Evolutionary conservation across 2,888 invertebrate genomes (phyloP).

Genomic region (Gymnoscelis rufifasciata): DNA sequence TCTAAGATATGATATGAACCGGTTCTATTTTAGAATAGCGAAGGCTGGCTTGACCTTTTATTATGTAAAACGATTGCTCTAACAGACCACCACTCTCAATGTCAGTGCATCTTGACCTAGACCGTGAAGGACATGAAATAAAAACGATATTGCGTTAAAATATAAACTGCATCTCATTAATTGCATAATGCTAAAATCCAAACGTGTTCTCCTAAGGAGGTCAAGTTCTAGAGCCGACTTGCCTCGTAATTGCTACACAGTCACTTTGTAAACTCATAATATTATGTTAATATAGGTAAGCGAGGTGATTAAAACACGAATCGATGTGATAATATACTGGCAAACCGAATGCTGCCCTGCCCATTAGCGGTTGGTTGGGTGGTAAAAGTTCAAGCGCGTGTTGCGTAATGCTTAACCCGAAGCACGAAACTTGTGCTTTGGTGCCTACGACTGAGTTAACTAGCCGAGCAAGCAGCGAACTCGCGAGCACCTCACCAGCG

Average conservation of each 20-base stretch:
- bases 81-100: constrained; percentile 19
- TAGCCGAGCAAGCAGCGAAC: constrained; percentile 50
- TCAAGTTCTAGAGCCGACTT: constrained; percentile 61
- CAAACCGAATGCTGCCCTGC: constrained; percentile 9
- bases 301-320: constrained; percentile 32
- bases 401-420: constrained; percentile 41
- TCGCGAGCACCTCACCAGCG: constrained; percentile 46
- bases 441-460: constrained; percentile 39
- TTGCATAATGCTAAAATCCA: constrained; percentile 55
- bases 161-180: constrained; percentile 43
- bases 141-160: constrained; percentile 42
- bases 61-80: constrained; percentile 23
- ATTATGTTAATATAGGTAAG: constrained; percentile 37
- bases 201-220: constrained; percentile 61
- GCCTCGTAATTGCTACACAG: constrained; percentile 42
- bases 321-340: constrained; percentile 23
- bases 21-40: constrained; percentile 17
- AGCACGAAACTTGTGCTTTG: constrained; percentile 8
- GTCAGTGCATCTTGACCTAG: constrained; percentile 39
- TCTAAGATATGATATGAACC: constrained; percentile 10
- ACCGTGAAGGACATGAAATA: constrained; percentile 40
- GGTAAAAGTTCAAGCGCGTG: constrained; percentile 24
- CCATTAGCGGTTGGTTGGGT: constrained; percentile 21
- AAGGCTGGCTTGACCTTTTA: constrained; percentile 26
- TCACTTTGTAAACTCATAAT: constrained; percentile 41